Percentiles rank a stretch among this genome's conserved stretches.
Conservation (phyloP, 2,888 invertebrate species). For the Cinara cedri region DNA sequence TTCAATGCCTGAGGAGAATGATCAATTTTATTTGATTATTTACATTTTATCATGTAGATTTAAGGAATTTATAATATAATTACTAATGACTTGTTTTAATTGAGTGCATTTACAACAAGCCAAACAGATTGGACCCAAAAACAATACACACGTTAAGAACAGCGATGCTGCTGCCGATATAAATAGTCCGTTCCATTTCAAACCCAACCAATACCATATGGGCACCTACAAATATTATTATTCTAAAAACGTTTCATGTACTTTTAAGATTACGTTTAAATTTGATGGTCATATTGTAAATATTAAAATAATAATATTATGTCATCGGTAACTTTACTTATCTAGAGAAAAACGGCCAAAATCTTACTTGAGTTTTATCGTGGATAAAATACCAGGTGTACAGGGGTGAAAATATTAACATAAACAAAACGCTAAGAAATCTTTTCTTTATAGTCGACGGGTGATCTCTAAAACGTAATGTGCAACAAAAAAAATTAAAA, state of each 20-base stretch:
- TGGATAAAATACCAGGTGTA: constrained; percentile 77
- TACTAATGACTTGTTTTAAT: constrained; percentile 30
- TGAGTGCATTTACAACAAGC: constrained; percentile 42
- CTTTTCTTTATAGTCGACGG: constrained; percentile 85
- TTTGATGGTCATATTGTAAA: too few relatives aligned
- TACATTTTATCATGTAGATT: neutral
- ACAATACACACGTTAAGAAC: constrained; percentile 78
- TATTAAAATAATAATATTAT: constrained; percentile 20
- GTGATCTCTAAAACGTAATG: constrained; percentile 74
- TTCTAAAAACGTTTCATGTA: neutral
- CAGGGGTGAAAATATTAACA: constrained; percentile 80
- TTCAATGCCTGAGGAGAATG: constrained; percentile 68
- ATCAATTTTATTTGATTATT: neutral
- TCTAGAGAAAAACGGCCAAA: too few relatives aligned
- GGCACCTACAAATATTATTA: constrained; percentile 66
- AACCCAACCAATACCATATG: constrained; percentile 75
- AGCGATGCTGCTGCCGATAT: constrained; percentile 77
- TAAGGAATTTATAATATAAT: neutral
- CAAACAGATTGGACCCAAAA: constrained; percentile 82
- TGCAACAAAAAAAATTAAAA: constrained; percentile 46
- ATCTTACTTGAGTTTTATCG: constrained; percentile 61
- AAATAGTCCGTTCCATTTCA: constrained; percentile 75
- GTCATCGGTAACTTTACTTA: too few relatives aligned
- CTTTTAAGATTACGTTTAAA: too few relatives aligned
- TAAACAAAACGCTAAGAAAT: constrained; percentile 83